Evolutionary conservation across 1,140 invertebrate genomes (phyloP).

Genomic region (Hyles euphorbiae): DNA sequence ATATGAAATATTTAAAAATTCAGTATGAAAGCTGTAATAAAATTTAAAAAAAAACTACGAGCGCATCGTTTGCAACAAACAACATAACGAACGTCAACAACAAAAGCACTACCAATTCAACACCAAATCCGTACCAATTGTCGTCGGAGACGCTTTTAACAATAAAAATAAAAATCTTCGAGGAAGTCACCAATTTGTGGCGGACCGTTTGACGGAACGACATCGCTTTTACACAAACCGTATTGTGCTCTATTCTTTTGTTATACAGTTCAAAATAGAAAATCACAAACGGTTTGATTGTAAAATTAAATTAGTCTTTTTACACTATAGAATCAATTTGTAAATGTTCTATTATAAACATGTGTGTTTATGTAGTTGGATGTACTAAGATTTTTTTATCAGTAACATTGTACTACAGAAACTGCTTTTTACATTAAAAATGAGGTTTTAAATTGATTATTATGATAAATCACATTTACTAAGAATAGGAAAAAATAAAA

Average conservation of each 20-base stretch:
- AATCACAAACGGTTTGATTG: neutral
- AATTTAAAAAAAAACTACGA: no score
- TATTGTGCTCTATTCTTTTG: slow-evolving; percentile 16
- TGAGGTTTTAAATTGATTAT: no score
- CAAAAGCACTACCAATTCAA: slow-evolving; percentile 36
- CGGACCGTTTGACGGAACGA: slow-evolving; percentile 29
- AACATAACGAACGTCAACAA: no score
- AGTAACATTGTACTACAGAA: no score
- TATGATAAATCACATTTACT: no score
- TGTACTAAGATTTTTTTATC: no score
- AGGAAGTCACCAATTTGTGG: slow-evolving; percentile 65
- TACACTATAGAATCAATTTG: slow-evolving; percentile 36
- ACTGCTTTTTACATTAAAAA: no score
- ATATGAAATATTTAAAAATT: no score
- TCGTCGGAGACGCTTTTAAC: slow-evolving; percentile 53
- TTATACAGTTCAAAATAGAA: neutral
- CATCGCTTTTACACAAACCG: slow-evolving; percentile 4
- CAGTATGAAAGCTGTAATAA: no score
- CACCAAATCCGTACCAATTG: slow-evolving; percentile 64
- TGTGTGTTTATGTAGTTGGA: neutral
- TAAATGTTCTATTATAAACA: slow-evolving; percentile 1
- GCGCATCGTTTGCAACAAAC: no score
- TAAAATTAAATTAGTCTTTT: slow-evolving; percentile 3
- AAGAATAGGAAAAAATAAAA: no score
- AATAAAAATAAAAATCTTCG: slow-evolving; percentile 68